These are phyloP conservation scores for Cirrhinus molitorella DNA, from an alignment of 2,797 vertebrate species.

Conservation along the genomic window DNA sequence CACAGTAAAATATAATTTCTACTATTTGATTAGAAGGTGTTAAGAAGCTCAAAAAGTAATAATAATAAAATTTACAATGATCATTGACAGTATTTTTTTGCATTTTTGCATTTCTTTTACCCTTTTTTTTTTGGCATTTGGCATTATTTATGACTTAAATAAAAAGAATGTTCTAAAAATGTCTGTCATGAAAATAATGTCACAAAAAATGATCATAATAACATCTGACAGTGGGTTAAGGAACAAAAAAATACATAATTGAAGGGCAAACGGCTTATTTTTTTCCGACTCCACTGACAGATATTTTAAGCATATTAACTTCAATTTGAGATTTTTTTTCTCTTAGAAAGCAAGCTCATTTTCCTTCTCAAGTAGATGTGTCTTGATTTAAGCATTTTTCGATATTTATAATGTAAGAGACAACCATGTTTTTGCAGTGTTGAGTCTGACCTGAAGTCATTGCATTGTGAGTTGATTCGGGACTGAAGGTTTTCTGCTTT, in stretches of 20 bases:
- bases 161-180: neutral
- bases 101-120: too few relatives aligned
- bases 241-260: neutral
- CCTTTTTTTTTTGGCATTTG: neutral
- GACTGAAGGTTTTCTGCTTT: neutral
- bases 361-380: neutral
- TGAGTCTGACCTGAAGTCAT: neutral
- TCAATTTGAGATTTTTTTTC: neutral
- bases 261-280: too few relatives aligned
- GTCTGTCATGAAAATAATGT: neutral
- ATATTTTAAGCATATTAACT: neutral
- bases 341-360: neutral
- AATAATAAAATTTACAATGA: too few relatives aligned
- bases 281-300: too few relatives aligned
- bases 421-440: neutral
- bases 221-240: too few relatives aligned
- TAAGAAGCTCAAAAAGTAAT: too few relatives aligned
- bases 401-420: neutral
- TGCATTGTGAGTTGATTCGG: too few relatives aligned
- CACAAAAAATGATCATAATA: too few relatives aligned
- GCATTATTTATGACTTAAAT: neutral
- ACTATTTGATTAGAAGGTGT: too few relatives aligned
- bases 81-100: too few relatives aligned
- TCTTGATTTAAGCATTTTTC: neutral
- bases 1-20: too few relatives aligned